Conservation (phyloP, 2,888 invertebrate genomes). For the Nemurella pictetii region DNA sequence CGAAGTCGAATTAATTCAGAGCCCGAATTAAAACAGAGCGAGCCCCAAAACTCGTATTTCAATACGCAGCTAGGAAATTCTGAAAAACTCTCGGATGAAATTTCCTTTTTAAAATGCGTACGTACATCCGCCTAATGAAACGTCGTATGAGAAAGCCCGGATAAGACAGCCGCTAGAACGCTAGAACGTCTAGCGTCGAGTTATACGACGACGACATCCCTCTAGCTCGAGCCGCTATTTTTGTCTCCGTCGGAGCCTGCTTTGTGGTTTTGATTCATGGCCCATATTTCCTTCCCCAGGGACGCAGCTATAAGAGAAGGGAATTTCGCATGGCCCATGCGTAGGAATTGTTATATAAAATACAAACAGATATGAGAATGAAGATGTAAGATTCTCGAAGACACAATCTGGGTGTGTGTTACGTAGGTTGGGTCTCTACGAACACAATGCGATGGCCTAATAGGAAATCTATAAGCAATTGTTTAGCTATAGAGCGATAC, state of each 20-base stretch:
- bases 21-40: too few relatives aligned
- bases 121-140: background rate
- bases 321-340: background rate
- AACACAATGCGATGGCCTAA: background rate
- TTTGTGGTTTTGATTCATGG: constrained; percentile 17
- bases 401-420: too few relatives aligned
- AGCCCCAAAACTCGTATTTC: background rate
- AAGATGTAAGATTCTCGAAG: too few relatives aligned
- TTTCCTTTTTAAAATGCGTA: background rate
- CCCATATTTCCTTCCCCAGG: background rate
- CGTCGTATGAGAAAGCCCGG: background rate
- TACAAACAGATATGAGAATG: background rate
- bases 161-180: background rate
- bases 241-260: constrained; percentile 5
- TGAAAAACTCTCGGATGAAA: background rate
- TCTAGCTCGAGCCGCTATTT: background rate
- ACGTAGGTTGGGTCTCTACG: too few relatives aligned
- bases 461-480: background rate
- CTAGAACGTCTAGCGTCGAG: background rate
- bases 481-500: background rate
- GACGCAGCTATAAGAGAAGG: background rate
- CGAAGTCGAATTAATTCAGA: too few relatives aligned
- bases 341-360: background rate
- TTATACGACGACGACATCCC: background rate
- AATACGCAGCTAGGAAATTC: background rate